These are phyloP conservation scores for Melanotaenia nigrans DNA, from an alignment of 2,797 vertebrate species.

Conservation along the genomic window DNA sequence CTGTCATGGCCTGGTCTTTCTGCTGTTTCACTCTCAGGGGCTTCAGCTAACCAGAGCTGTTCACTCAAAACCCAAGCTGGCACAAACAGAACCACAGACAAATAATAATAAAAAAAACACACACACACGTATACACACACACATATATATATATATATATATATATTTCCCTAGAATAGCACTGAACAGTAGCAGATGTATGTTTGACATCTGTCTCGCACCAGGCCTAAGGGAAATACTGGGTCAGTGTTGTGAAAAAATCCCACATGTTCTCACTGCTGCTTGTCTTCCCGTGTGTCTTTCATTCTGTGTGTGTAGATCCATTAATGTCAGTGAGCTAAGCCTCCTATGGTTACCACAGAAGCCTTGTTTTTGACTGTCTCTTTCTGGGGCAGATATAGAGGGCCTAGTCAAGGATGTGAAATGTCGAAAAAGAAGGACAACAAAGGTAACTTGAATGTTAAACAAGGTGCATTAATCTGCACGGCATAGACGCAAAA, in stretches of 20 bases:
- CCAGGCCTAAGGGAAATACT: conserved; percentile 51
- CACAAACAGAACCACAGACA: conserved; percentile 51
- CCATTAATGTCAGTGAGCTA: conserved; percentile 61
- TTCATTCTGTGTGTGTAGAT: conserved; percentile 42
- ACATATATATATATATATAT: neutral
- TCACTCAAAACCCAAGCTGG: conserved; percentile 56
- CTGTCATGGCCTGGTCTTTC: conserved; percentile 52
- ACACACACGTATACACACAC: conserved; percentile 13
- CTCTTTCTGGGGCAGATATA: conserved; percentile 68
- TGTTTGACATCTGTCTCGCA: conserved; percentile 62
- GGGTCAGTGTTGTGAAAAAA: conserved; percentile 53
- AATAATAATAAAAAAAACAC: conserved; percentile 1
- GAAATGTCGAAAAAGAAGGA: conserved; percentile 22
- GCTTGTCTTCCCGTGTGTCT: conserved; percentile 47
- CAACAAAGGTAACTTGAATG: conserved; percentile 30
- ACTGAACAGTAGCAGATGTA: conserved; percentile 64
- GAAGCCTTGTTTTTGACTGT: conserved; percentile 76
- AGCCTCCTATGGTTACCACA: conserved; percentile 63
- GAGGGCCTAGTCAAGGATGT: conserved; percentile 62
- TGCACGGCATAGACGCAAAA: conserved; percentile 26
- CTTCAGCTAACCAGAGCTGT: conserved; percentile 62
- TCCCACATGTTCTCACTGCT: conserved; percentile 51
- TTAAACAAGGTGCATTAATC: conserved; percentile 38
- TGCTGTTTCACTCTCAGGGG: conserved; percentile 78
- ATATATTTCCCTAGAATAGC: conserved; percentile 43